Evolutionary conservation across 2,113 vertebrate genomes (phyloP).

Genomic region (Trematomus loennbergii): DNA sequence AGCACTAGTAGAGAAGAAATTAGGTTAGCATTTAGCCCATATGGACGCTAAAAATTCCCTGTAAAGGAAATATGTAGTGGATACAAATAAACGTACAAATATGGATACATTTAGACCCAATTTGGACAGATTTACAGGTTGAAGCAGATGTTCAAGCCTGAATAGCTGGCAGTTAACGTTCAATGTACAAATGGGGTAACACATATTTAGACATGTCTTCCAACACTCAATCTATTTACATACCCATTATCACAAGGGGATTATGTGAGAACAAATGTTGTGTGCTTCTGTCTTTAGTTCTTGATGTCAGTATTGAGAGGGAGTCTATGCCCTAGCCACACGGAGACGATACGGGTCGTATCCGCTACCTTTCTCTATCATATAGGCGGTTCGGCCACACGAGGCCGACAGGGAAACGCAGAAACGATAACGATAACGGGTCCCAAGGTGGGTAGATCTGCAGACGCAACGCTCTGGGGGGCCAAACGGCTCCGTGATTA

Average conservation of each 20-base stretch:
- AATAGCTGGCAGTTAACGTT: not conserved
- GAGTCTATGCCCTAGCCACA: conserved; percentile 9
- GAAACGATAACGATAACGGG: too few species aligned
- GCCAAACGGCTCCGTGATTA: too few species aligned
- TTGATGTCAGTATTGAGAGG: conserved; percentile 28
- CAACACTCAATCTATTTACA: not conserved
- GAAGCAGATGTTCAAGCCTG: not conserved
- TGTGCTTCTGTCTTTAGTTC: conserved; percentile 23
- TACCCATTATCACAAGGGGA: not conserved
- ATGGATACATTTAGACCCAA: not conserved
- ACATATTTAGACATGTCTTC: not conserved
- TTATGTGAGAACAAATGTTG: not conserved
- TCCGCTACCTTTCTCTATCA: too few species aligned
- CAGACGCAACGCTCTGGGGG: too few species aligned
- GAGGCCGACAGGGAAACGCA: too few species aligned
- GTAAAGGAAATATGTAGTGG: not conserved
- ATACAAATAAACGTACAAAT: not conserved
- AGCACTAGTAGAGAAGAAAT: conserved; percentile 5
- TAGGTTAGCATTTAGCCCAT: not conserved
- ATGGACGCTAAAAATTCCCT: not conserved
- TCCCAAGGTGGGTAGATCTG: too few species aligned
- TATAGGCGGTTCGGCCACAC: too few species aligned
- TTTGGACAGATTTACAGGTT: conserved; percentile 1
- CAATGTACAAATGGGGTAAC: not conserved
- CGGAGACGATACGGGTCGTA: too few species aligned